phyloP scores from a whole-genome alignment of 2,797 vertebrate species.

The Simalia tracyae region DNA sequence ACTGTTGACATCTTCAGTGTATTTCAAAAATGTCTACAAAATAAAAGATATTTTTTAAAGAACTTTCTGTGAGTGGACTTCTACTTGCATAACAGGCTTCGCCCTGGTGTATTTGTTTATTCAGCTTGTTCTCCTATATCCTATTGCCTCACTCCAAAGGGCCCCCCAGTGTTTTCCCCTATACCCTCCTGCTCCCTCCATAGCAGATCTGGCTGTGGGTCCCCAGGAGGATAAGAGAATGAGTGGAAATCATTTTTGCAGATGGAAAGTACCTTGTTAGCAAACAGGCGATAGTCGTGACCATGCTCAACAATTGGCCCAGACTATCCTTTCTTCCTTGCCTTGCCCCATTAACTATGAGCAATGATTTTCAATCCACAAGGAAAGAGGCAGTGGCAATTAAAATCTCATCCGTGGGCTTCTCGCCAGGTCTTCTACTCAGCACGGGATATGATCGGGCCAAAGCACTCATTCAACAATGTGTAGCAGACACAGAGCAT shows the following conservation, averaged over 20 bases:
- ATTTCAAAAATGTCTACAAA: neutral
- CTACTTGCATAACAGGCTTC: neutral
- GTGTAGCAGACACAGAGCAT: neutral
- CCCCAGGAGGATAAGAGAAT: neutral
- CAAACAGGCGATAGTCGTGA: neutral
- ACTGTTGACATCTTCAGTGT: neutral
- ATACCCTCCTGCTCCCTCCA: neutral
- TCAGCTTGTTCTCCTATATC: neutral
- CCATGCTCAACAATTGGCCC: neutral
- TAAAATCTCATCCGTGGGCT: neutral
- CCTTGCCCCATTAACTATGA: neutral
- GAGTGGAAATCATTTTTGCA: neutral
- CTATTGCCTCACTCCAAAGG: neutral
- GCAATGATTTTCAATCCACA: neutral
- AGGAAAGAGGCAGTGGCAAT: neutral
- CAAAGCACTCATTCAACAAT: neutral
- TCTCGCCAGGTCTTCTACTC: too few species aligned
- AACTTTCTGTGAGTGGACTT: neutral
- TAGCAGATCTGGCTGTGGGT: neutral
- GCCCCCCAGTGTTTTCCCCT: too few species aligned
- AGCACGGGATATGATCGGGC: neutral
- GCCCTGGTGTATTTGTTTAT: neutral
- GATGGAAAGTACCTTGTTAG: neutral
- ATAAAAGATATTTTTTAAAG: neutral
- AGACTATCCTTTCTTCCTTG: neutral